These are phyloP conservation scores for Cichladusa arquata DNA, from an alignment of 2,113 vertebrate species.

Conservation along the genomic window DNA sequence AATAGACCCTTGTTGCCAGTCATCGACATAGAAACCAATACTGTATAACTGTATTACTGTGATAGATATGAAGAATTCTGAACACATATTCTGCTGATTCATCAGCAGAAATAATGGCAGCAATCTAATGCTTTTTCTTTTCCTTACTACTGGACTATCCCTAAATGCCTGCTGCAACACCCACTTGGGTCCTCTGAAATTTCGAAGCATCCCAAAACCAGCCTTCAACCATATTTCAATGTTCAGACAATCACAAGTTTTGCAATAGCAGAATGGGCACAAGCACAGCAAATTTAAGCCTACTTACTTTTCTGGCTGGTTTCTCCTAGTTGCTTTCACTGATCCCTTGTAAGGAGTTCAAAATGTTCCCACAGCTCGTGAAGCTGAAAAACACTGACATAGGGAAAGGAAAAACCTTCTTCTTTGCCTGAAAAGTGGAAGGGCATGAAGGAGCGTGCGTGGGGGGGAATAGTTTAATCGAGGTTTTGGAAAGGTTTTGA, in stretches of 20 bases:
- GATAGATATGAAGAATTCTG: neutral
- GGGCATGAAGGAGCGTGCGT: neutral
- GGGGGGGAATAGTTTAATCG: accelerated
- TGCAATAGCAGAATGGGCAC: neutral
- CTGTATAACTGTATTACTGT: neutral
- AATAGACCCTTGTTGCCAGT: neutral
- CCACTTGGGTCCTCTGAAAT: neutral
- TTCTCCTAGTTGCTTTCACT: neutral
- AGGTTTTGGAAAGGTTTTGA: neutral
- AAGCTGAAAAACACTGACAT: neutral
- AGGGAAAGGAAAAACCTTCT: neutral
- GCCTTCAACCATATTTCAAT: neutral
- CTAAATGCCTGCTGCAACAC: neutral
- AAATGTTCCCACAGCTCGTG: neutral
- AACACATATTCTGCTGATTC: neutral
- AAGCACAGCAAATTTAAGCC: neutral
- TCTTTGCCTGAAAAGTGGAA: neutral
- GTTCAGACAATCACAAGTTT: neutral
- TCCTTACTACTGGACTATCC: neutral
- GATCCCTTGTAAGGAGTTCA: neutral
- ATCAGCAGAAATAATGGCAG: neutral
- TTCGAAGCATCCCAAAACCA: neutral
- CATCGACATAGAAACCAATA: neutral
- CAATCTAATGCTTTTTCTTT: neutral
- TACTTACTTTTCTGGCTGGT: neutral